Evolutionary conservation across 2,888 invertebrate species (phyloP).

Genomic region (Pterobdella sp.): DNA sequence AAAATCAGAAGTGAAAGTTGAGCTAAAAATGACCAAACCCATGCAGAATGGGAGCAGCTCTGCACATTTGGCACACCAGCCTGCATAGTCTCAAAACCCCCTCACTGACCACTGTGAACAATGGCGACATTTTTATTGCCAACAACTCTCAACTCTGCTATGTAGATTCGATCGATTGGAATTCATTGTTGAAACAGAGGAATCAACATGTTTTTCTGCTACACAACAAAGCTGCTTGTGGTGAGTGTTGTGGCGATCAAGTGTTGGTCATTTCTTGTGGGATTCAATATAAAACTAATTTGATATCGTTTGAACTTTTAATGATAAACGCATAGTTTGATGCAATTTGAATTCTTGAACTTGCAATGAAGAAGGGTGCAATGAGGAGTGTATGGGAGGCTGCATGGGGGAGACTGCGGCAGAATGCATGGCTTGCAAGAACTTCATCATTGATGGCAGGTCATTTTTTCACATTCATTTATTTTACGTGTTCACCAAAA

Average conservation of each 20-base stretch:
- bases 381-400: constrained; percentile 81
- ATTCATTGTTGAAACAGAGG: constrained; percentile 33
- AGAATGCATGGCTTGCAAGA: constrained; percentile 80
- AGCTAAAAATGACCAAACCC: too few relatives aligned
- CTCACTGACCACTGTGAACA: constrained; percentile 73
- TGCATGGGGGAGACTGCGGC: constrained; percentile 88
- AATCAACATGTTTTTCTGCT: constrained; percentile 35
- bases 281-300: neutral
- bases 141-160: constrained; percentile 82
- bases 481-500: too few relatives aligned
- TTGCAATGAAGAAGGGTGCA: constrained; percentile 68
- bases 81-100: constrained; percentile 68
- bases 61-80: constrained; percentile 32
- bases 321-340: neutral
- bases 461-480: too few relatives aligned
- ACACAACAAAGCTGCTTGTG: constrained; percentile 33
- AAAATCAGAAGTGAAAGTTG: neutral
- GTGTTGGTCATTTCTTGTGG: neutral
- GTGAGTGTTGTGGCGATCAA: constrained; percentile 26
- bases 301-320: too few relatives aligned
- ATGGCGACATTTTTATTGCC: constrained; percentile 78
- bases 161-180: constrained; percentile 54
- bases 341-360: constrained; percentile 53
- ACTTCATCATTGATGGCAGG: constrained; percentile 55
- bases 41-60: constrained; percentile 46